These are phyloP conservation scores for Mylabris sibirica DNA, from an alignment of 2,888 invertebrate species.

Conservation along the genomic window DNA sequence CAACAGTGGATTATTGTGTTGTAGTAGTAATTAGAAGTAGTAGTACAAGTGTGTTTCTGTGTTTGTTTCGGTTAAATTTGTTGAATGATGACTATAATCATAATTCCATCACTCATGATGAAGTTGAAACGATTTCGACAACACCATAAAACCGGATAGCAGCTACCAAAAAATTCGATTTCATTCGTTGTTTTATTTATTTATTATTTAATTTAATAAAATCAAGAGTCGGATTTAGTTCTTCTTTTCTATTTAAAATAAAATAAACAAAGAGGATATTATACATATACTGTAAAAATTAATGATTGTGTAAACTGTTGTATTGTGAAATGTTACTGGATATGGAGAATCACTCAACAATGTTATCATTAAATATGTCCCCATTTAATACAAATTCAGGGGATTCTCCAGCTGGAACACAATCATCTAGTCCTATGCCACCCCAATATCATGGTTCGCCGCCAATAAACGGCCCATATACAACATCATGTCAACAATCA, in stretches of 20 bases:
- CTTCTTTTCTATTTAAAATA: background rate
- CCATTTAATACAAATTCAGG: conserved; percentile 82
- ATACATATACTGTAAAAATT: background rate
- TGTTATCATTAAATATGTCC: conserved; percentile 89
- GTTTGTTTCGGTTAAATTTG: background rate
- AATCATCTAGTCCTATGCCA: conserved; percentile 58
- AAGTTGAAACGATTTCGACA: background rate
- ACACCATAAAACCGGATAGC: background rate
- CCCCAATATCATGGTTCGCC: conserved; percentile 63
- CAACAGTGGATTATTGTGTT: background rate
- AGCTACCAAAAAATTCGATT: background rate
- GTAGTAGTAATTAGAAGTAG: background rate
- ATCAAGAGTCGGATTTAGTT: background rate
- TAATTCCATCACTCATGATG: conserved; percentile 6
- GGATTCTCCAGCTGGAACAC: conserved; percentile 66
- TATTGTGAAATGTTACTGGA: conserved; percentile 75
- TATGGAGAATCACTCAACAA: conserved; percentile 86
- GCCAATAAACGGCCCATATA: conserved; percentile 49
- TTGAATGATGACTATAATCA: conserved; percentile 5
- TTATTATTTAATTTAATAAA: background rate
- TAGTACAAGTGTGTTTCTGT: background rate
- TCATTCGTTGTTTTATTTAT: background rate
- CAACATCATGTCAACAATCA: conserved; percentile 53
- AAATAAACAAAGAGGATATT: background rate
- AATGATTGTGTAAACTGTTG: background rate